Base-by-base conservation (phyloP, 2,888 invertebrate species). In the Polyommatus iphigenia region DNA sequence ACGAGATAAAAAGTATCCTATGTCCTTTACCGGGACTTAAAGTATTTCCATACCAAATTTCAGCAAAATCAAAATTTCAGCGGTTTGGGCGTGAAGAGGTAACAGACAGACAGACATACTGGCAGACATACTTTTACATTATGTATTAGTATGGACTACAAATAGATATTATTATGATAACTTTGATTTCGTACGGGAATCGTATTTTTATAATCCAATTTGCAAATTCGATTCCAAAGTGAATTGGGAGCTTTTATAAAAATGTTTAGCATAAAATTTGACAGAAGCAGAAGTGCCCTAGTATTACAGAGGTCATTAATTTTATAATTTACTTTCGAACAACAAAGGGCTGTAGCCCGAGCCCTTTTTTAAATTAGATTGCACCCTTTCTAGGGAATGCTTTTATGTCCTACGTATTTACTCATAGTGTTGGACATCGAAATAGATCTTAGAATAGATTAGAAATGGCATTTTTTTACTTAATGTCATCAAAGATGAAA, bases 341-440 rank as follows among this genome's bases (percentile, higher is more conserved):
- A 77, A 71, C 77, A 59, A 59, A 73, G 50, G 76, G 18, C 71
- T 20, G 29, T 41, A 13, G 72, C 20, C 24, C 46, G 29, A 7
- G 75, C 50, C 54, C 54, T 54, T 75, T 75, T 90, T 89, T 91
- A 89, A 91, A 92, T 91, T 90, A 90, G 91, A 92, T 91, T 89
- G 89, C 88, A 87, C 88, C 89, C 89, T 87, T 87, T 87, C 85
- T 85, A 84, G 80, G 82, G 84, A 78, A 83, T 62, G 78, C 76
- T 75, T 54, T 50, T 75, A 79, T 71, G 84, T 85, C 83, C 83
- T 85, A 86, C 83, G 83, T 85, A 86, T 83, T 83, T 82, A 81
- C 79, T 78, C 79, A 87, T 87, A 87, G 87, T 87, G 85, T 85
- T 59, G 29, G 75, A 75, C 72, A 41, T 72, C 75, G 46, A 32